These are phyloP conservation scores for Leptopilina boulardi DNA, from an alignment of 1,140 invertebrate genomes.

Conservation along the genomic window DNA sequence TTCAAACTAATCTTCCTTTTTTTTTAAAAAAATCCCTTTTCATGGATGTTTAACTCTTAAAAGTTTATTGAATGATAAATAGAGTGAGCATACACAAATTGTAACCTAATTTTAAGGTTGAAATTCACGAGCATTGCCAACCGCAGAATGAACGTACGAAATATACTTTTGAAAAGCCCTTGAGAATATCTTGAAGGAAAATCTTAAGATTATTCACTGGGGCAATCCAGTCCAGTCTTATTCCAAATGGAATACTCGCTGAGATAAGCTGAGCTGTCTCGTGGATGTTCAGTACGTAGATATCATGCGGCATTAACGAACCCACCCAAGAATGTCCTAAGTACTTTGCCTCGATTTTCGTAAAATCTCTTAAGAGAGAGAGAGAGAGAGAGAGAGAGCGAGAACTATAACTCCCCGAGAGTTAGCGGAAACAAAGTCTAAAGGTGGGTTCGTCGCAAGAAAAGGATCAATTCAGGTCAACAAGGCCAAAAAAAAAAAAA, in stretches of 20 bases:
- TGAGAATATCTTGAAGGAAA: constrained; percentile 20
- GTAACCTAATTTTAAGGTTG: background rate
- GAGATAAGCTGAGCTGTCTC: constrained; percentile 29
- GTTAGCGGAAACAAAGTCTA: constrained; percentile 6
- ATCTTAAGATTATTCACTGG: constrained; percentile 31
- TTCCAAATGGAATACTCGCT: constrained; percentile 30
- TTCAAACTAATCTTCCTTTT: no score
- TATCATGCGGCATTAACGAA: constrained; percentile 33
- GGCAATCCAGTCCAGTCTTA: constrained; percentile 31
- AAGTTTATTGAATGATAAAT: no score
- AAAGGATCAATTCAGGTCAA: constrained; percentile 26
- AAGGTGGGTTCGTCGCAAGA: constrained; percentile 7
- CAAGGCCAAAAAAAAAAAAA: background rate
- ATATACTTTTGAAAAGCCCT: constrained; percentile 11
- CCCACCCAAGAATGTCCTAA: constrained; percentile 25
- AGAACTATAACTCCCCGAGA: background rate
- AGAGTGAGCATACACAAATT: background rate
- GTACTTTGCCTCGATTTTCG: constrained; percentile 21
- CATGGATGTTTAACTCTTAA: no score
- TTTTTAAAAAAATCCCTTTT: no score
- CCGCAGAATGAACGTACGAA: background rate
- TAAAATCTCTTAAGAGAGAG: constrained; percentile 32
- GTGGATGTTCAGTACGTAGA: constrained; percentile 30
- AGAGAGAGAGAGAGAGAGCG: no score
- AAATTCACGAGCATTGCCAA: no score